These are phyloP conservation scores for Cuculus canorus DNA, from an alignment of 2,797 vertebrate genomes.

Conservation along the genomic window DNA sequence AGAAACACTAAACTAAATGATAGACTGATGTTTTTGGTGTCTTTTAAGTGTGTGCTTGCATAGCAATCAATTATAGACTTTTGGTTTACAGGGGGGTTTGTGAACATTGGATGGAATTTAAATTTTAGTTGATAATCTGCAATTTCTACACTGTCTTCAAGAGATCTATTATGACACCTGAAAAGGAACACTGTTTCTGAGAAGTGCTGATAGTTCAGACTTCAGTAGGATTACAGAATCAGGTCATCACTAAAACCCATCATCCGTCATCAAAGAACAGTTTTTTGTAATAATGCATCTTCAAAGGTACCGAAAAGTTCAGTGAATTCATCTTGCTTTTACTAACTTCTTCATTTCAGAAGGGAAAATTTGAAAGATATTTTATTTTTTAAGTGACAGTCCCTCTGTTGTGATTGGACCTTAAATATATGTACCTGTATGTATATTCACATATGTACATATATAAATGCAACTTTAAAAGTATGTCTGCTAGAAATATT, in stretches of 20 bases:
- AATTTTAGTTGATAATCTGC: background rate
- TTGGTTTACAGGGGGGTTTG: background rate
- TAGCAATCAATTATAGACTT: background rate
- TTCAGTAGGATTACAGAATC: background rate
- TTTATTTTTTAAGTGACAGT: background rate
- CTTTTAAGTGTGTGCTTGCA: background rate
- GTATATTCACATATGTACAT: background rate
- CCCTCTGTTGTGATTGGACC: background rate
- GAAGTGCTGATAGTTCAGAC: background rate
- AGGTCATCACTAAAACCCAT: background rate
- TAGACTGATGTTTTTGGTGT: background rate
- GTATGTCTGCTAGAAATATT: background rate
- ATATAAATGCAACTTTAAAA: background rate
- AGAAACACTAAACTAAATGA: background rate
- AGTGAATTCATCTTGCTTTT: background rate
- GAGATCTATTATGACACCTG: background rate
- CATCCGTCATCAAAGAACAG: background rate
- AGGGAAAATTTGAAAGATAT: background rate
- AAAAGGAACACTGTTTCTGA: background rate
- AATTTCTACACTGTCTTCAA: background rate
- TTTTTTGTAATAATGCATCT: background rate
- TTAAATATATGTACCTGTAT: fast-evolving
- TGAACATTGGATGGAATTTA: background rate
- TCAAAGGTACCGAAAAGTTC: background rate
- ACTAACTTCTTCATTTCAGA: background rate